Evolutionary conservation across 2,113 vertebrate species (phyloP).

Genomic region (Cheilinus undulatus): DNA sequence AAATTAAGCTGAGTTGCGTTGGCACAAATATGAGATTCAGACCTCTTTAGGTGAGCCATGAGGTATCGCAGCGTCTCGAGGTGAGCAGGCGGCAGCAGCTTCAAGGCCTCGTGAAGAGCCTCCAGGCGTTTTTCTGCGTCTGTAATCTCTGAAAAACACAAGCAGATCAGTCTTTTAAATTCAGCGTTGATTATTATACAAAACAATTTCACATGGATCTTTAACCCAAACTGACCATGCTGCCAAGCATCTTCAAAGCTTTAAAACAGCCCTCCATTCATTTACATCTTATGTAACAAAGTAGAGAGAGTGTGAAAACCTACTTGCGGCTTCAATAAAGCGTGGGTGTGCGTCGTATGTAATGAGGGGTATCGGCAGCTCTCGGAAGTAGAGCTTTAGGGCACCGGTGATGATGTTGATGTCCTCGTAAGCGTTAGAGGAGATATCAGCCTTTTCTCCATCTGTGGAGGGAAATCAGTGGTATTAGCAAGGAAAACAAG

Average conservation of each 20-base stretch:
- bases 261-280: neutral
- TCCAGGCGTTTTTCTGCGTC: slow-evolving; percentile 95
- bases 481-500: no score
- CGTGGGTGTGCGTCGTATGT: slow-evolving; percentile 97
- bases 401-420: slow-evolving; percentile 99
- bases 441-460: slow-evolving; percentile 98
- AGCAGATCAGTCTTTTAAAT: no score
- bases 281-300: slow-evolving; percentile 9
- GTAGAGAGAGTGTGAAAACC: slow-evolving; percentile 7
- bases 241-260: neutral
- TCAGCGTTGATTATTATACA: no score
- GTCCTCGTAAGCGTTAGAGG: slow-evolving; percentile 96
- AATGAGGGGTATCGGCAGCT: slow-evolving; percentile 98
- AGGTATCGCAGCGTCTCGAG: slow-evolving; percentile 97
- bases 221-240: neutral
- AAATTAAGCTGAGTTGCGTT: no score
- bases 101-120: slow-evolving; percentile 94
- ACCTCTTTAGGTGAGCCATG: slow-evolving; percentile 99
- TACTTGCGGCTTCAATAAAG: slow-evolving; percentile 93
- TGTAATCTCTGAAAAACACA: slow-evolving; percentile 86
- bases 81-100: slow-evolving; percentile 95
- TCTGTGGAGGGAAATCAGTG: slow-evolving; percentile 76
- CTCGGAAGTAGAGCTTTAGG: slow-evolving; percentile 99
- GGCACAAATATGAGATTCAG: slow-evolving; percentile 13
- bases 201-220: neutral